A percentile compares a stretch with the other conserved stretches of the same genome.
Evolutionary conservation across 2,888 invertebrate genomes (phyloP).

Genomic region (Tipula lateralis): DNA sequence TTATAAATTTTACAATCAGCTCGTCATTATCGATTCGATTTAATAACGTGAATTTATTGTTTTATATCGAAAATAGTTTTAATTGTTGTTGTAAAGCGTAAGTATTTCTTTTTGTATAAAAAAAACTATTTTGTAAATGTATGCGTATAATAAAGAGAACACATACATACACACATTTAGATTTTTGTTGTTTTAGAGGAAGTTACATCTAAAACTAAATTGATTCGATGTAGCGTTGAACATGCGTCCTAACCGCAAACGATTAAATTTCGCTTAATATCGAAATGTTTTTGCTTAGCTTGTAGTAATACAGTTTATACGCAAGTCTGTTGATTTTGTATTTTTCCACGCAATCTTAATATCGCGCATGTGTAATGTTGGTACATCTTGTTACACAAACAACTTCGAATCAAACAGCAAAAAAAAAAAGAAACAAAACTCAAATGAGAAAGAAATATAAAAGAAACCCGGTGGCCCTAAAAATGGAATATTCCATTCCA

Average conservation of each 20-base stretch:
- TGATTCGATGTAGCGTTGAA: slow-evolving; percentile 11
- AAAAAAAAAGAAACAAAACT: not conserved
- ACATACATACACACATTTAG: not conserved
- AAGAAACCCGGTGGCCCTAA: slow-evolving; percentile 24
- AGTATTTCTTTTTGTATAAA: too few relatives aligned
- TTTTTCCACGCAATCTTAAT: not conserved
- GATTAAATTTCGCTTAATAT: not conserved
- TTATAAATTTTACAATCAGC: not conserved
- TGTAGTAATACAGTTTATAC: not conserved
- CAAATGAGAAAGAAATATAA: too few relatives aligned
- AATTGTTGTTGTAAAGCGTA: not conserved
- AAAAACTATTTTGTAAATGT: not conserved
- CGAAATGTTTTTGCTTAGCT: not conserved
- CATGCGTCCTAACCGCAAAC: slow-evolving; percentile 3
- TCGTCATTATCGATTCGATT: not conserved
- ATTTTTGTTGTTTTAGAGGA: not conserved
- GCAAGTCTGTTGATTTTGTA: not conserved
- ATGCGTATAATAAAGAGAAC: not conserved
- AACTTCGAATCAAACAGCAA: not conserved
- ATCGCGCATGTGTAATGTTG: not conserved
- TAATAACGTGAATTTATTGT: not conserved
- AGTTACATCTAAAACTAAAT: not conserved
- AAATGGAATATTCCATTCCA: not conserved
- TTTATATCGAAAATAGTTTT: not conserved
- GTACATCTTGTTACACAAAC: not conserved